Evolutionary conservation across 2,797 vertebrate species (phyloP), one percentile per base, ranked within the genome.

Genomic region (Bradypodion pumilum): DNA sequence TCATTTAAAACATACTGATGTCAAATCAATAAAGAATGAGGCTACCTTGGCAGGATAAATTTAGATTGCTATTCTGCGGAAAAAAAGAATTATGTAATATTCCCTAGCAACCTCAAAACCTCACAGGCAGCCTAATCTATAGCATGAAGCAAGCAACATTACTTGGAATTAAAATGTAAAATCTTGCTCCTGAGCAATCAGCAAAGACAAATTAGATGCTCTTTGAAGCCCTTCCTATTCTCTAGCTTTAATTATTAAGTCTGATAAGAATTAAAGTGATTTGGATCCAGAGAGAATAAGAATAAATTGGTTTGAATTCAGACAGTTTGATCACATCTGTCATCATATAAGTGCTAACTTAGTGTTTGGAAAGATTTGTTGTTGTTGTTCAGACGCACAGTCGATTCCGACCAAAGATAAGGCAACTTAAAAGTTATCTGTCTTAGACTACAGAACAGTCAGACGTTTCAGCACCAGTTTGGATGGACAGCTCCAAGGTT

Each of bases 401-500:
- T n/a, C n/a, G n/a, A n/a, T n/a, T n/a, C n/a, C n/a, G n/a, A n/a
- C n/a, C n/a, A n/a, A n/a, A n/a, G n/a, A n/a, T n/a, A n/a, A n/a
- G n/a, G n/a, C 19, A 23, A 62, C 21, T 40, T 29, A 40, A 63
- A 21, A 0, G 7, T 8, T 8, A 35, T 29, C 44, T 42, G 37
- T 59, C 37, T 65, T 42, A 27, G 49, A 16, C 32, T 35, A 16
- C 9, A 37, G 4, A 32, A 62, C 44, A 60, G 40, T 23, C n/a
- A 49, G 68, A 23, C 12, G 13, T 70, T 85, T 76, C 84, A 85
- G 73, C 4, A 49, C 73, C 21, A 5, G 1, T 6, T 1, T 46
- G 59, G 52, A 13, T 60, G 65, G 65, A 40, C 46, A 84, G 65
- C 49, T 84, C 80, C 46, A 27, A 37, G 65, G 40, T 81, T 59